Conservation (phyloP, 2,113 vertebrate genomes). For the Chrysochloris asiatica region DNA sequence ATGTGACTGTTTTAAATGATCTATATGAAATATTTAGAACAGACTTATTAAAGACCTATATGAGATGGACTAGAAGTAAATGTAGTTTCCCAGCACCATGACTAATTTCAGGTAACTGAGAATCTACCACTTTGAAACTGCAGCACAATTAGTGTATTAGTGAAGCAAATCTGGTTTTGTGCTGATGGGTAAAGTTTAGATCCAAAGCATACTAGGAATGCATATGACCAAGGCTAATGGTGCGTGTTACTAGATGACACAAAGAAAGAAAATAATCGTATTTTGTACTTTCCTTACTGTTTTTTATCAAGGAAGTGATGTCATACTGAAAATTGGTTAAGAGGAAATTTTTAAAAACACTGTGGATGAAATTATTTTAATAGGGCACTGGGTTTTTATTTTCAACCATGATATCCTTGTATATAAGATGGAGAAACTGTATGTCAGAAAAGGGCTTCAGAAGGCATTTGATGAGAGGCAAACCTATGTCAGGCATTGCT, state of each 20-base stretch:
- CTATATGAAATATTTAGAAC: constrained; percentile 42
- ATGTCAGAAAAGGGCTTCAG: background rate
- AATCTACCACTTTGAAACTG: constrained; percentile 51
- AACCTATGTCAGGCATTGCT: background rate
- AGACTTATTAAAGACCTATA: constrained; percentile 18
- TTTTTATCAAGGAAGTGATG: constrained; percentile 30
- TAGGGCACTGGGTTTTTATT: background rate
- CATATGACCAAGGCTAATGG: background rate
- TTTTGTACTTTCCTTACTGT: constrained; percentile 14
- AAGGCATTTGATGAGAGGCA: background rate
- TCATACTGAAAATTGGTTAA: constrained; percentile 32
- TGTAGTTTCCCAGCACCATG: constrained; percentile 37
- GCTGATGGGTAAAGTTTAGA: constrained; percentile 21
- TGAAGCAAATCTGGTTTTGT: background rate
- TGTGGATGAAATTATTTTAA: background rate
- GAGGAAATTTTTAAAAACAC: constrained; percentile 1
- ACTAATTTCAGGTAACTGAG: constrained; percentile 68
- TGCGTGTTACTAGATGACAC: background rate
- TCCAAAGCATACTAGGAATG: background rate
- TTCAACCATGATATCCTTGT: background rate
- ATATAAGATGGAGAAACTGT: background rate
- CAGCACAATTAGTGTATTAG: background rate
- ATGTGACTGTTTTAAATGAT: constrained; percentile 53
- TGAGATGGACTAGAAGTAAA: constrained; percentile 14
- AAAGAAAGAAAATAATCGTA: constrained; percentile 18